A percentile compares a stretch with the other conserved stretches of the same genome.
Conservation (phyloP, 2,888 invertebrate species). For the Agrotis clavis region DNA sequence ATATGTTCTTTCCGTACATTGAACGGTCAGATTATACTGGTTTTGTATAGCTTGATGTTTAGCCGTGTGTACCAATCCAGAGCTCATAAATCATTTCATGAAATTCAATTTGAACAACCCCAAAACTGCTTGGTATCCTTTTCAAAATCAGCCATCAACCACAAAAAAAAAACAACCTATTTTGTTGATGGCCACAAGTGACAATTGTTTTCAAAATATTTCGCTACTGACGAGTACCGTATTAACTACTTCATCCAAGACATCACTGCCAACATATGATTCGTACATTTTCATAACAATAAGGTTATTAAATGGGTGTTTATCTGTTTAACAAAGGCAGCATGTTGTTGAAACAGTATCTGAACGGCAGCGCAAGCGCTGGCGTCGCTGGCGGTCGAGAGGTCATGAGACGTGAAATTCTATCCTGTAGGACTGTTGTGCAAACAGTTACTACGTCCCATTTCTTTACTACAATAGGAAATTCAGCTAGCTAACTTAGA, state of each 20-base stretch:
- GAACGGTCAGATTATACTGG: too few relatives aligned
- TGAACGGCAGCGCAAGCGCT: background rate
- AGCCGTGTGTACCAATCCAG: too few relatives aligned
- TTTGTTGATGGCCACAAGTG: background rate
- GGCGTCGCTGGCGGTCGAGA: constrained; percentile 9
- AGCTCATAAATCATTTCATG: background rate
- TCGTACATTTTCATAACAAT: background rate
- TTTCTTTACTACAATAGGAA: background rate
- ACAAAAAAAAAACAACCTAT: too few relatives aligned
- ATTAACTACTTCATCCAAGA: background rate
- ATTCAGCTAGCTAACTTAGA: background rate
- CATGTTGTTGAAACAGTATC: constrained; percentile 23
- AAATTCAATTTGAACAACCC: background rate
- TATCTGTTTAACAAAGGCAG: constrained; percentile 7
- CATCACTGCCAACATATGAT: background rate
- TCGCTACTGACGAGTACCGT: background rate
- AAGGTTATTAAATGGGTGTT: background rate
- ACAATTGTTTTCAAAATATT: background rate
- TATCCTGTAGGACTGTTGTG: constrained; percentile 19
- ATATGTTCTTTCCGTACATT: too few relatives aligned
- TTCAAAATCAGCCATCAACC: too few relatives aligned
- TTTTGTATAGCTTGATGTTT: too few relatives aligned
- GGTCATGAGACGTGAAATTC: constrained; percentile 39
- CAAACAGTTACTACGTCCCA: background rate
- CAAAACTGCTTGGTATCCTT: too few relatives aligned